Evolutionary conservation across 2,113 vertebrate species (phyloP), one percentile per base, ranked within the genome.

Genomic region (Halichoerus grypus): DNA sequence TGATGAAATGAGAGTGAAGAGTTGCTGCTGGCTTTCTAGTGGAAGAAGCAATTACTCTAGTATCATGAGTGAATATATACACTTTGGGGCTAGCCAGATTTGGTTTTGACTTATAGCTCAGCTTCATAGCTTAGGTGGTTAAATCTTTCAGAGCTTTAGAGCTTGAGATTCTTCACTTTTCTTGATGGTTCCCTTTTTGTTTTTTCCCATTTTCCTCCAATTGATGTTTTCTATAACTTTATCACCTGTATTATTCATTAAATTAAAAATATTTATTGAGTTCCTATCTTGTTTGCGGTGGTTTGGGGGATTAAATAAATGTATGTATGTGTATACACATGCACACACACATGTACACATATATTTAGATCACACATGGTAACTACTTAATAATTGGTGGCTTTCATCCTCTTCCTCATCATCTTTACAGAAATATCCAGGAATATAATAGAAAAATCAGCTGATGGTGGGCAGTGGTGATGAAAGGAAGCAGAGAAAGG

Each of bases 111-210:
- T 92, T 57, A 69, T 1, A 59, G 42, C 16, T 88, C 71, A 80
- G 36, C 14, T 92, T 95, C 84, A 80, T 39, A 57, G 28, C 13
- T 80, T 61, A 57, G 4, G 19, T 85, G 18, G 51, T 42, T 85
- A 93, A 89, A 92, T 36, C 61, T 85, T 89, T 59, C n/a, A 72
- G 11, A 82, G 21, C 24, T 36, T 93, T 49, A 88, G 39, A 84
- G 15, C 16, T 88, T 88, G 36, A 88, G 76, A 42, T 84, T 69
- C 71, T 95, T 79, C 14, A 24, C n/a, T 55, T 42, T 92, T 92
- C 59, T 92, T 88, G 21, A 84, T 55, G 13, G 11, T 88, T 92
- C 77, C 46, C 42, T 53, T 71, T 92, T n/a, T 92, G 10, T 74
- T 91, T 33, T 86, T 82, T 87, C 4, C 24, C 36, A 51, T 59